Conservation (phyloP, 2,113 vertebrate genomes). For the Protomyctophum bolini region DNA sequence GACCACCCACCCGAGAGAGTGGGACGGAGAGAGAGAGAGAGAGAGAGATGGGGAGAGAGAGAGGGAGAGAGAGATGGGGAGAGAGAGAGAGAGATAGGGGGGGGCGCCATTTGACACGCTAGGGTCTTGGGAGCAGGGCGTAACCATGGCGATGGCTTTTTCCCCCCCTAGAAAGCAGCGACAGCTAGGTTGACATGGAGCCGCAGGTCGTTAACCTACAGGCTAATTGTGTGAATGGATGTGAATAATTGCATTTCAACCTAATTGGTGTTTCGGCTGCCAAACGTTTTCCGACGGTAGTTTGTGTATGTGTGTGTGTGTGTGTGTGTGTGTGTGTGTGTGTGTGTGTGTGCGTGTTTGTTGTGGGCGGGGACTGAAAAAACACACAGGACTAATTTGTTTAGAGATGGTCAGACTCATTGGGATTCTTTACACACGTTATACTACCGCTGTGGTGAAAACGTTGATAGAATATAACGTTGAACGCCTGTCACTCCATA, state of each 20-base stretch:
- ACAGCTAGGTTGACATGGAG: conserved; percentile 39
- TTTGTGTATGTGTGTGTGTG: too few species aligned
- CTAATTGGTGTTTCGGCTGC: conserved; percentile 68
- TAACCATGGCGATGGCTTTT: conserved; percentile 63
- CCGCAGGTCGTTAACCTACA: conserved; percentile 62
- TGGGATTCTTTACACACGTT: conserved; percentile 72
- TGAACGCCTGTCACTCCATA: too few species aligned
- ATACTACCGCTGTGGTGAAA: conserved; percentile 60
- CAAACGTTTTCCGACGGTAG: conserved; percentile 68
- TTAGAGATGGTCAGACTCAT: conserved; percentile 69
- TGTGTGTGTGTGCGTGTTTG: too few species aligned
- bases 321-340: too few species aligned
- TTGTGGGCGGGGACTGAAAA: conserved; percentile 60
- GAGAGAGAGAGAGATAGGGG: conserved; percentile 27
- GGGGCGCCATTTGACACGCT: conserved; percentile 42
- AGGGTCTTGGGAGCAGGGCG: conserved; percentile 34
- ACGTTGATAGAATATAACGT: too few species aligned
- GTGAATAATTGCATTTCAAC: conserved; percentile 74
- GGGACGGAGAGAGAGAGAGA: background rate
- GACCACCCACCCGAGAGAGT: conserved; percentile 16
- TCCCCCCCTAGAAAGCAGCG: conserved; percentile 33
- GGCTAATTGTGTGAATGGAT: conserved; percentile 74
- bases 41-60: background rate
- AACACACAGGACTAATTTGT: conserved; percentile 66
- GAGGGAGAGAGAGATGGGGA: background rate